Evolutionary conservation across 2,888 invertebrate species (phyloP), one percentile per base, ranked within the genome.

Genomic region (Hypomecis punctinalis): DNA sequence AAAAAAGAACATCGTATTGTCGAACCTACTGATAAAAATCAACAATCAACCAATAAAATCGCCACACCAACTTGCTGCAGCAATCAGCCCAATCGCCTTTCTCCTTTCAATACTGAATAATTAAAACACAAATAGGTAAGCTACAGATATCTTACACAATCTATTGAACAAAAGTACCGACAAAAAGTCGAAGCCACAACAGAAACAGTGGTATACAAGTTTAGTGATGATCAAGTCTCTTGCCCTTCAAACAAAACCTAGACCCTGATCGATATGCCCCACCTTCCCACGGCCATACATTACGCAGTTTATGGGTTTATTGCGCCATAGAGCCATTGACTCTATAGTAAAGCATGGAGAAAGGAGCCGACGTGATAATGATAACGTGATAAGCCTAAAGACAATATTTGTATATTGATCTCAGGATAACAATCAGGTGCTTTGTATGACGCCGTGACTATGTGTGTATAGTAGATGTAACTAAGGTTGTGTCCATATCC

Each of bases 371-470:
- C 69, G 70, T 72, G 64, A 39, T 59, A n/a, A 23, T 23, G 63
- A 75, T 73, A 71, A 64, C 68, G 23, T 68, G 84, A 84, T 85
- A 83, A 77, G 64, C 40, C 66, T 52, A 45, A 42, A 40, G 63
- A 74, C 76, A 83, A 83, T 80, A 77, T 85, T 84, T 79, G 79
- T 74, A 74, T 81, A 85, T 85, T 83, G 86, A 85, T 83, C 79
- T 76, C 79, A 76, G 70, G 61, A 73, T 77, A 78, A 85, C 85
- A 85, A 82, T 81, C 70, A 68, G 68, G 66, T 66, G 58, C 76
- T 76, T 72, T 77, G 74, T 75, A 67, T 61, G 59, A 68, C 68
- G 70, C 63, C 69, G 65, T 37, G 11, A 13, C 2, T 33, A 11
- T 35, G 35, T 0, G 4, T 5, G 6, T 46, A 23, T 3, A 23